Base-by-base conservation (phyloP, 2,888 invertebrate species). In the Drosophila mettleri region DNA sequence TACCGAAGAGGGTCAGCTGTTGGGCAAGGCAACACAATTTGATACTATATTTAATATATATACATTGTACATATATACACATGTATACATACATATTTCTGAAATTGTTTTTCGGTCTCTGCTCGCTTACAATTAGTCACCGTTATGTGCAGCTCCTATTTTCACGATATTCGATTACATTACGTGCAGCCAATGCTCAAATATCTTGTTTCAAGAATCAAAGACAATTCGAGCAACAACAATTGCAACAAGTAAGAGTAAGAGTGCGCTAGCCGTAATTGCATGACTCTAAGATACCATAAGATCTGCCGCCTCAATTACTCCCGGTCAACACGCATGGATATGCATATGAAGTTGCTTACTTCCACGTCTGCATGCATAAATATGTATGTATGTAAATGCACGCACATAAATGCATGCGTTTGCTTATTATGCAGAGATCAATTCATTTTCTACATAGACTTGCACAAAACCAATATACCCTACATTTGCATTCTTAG, bases 1-100 rank as follows among this genome's bases (percentile, higher is more conserved):
- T 29, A 41, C 43, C 33, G 8, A 74, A 75, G 38, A 46, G 55
- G 46, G 62, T 71, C 71, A 66, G 29, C 36, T 27, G 38, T 55
- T 45, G 18, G 24, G 31, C 54, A 53, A 45, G 54, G 54, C 54
- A 33, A 54, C 24, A 8, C 10, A 43, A 43, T 33, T 34, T 6
- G 6, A 8, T 48, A 31, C 12, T 33, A 29, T 6, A 5, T 14
- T 41, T 31, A n/a, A 14, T 20, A 24, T 34, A 10, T 38, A 10
- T 34, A 34, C 34, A 34, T 34, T n/a, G n/a, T 20, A 24, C 29
- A 10, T 38, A 10, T 34, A 34, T n/a, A 34, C n/a, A 34, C 33
- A 33, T 18, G 2, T 12, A 39, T 41, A 8, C 22, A 6, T 14
- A 14, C 7, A n/a, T n/a, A 16, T 20, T n/a, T n/a, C n/a, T 29